These are phyloP conservation scores for Pyrrhia umbra DNA, from an alignment of 2,888 invertebrate genomes.

Conservation along the genomic window DNA sequence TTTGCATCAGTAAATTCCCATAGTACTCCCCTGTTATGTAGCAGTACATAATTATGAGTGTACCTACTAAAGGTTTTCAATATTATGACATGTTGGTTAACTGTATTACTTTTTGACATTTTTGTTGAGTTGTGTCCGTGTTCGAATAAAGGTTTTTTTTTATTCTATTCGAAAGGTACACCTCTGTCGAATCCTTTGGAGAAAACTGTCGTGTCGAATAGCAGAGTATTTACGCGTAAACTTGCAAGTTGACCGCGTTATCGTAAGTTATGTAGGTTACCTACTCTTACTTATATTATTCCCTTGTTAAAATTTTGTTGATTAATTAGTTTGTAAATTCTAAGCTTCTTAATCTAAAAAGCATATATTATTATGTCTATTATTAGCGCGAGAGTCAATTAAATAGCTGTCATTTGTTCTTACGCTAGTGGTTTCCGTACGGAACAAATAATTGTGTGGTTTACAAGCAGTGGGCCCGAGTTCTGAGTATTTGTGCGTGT, in stretches of 20 bases:
- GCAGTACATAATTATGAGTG: no score
- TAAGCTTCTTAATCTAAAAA: no score
- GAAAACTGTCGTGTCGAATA: background rate
- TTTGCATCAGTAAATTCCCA: no score
- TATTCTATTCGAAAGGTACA: background rate
- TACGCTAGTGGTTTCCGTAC: background rate
- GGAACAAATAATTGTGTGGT: conserved; percentile 5
- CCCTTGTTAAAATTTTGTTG: background rate
- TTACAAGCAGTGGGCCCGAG: background rate
- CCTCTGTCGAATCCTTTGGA: background rate
- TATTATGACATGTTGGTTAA: no score
- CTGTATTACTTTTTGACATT: no score
- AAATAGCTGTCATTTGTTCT: background rate
- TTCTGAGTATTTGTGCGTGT: background rate
- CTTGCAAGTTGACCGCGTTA: background rate
- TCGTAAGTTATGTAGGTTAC: background rate
- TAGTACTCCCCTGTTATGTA: no score
- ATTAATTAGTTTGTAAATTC: no score
- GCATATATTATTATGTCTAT: background rate
- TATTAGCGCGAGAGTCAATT: background rate
- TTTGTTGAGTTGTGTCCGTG: no score
- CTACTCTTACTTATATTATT: background rate
- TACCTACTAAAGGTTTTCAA: no score
- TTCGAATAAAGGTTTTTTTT: no score
- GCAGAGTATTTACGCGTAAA: background rate